phyloP scores from a whole-genome alignment of 2,888 invertebrate genomes.

The Sicus ferrugineus region DNA sequence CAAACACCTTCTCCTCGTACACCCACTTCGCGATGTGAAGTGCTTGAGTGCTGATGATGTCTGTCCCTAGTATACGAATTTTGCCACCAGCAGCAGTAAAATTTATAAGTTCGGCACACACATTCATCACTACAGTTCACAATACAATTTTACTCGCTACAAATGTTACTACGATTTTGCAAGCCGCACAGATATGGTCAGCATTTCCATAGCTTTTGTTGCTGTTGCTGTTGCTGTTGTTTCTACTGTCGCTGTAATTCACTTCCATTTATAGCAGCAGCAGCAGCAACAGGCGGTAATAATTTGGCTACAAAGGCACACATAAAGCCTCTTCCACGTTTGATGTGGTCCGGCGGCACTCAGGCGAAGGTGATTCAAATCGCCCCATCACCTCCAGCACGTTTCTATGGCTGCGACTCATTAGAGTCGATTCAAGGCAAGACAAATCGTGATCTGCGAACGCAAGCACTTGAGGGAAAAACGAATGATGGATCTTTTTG shows the following conservation, averaged over 20 bases:
- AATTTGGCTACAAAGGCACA: neutral
- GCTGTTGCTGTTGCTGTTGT: neutral
- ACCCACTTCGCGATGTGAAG: no score
- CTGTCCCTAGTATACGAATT: neutral
- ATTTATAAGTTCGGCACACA: constrained; percentile 3
- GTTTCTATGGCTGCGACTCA: neutral
- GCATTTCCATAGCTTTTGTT: neutral
- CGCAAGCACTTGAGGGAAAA: no score
- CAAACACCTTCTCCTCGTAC: no score
- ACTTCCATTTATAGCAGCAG: neutral
- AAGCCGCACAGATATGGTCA: neutral
- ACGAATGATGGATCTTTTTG: no score
- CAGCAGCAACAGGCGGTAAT: neutral
- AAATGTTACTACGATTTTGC: constrained; percentile 6
- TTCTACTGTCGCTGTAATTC: neutral
- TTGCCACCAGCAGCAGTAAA: neutral
- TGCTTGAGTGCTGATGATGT: no score
- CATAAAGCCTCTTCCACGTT: neutral
- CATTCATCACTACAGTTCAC: neutral
- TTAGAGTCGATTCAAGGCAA: neutral
- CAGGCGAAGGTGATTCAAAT: neutral
- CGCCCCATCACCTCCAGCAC: neutral
- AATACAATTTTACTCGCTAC: no score
- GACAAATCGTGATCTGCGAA: neutral
- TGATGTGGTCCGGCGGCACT: neutral